Evolutionary conservation across 1,140 invertebrate species (phyloP).

Genomic region (Pararge aegeria): DNA sequence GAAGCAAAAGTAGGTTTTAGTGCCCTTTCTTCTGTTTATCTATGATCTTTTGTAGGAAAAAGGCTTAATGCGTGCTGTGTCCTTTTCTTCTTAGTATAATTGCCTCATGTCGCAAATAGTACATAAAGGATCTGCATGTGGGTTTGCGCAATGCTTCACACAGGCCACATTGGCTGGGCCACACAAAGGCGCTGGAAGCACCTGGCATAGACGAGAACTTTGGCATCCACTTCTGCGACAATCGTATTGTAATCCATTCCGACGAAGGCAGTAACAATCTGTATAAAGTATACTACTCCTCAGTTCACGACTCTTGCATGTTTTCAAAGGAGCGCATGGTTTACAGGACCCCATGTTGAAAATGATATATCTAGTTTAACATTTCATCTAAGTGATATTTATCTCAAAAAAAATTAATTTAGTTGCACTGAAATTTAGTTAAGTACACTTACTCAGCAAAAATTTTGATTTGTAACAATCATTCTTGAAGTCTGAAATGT

Average conservation of each 20-base stretch:
- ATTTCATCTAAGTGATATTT: background rate
- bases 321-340: conserved; percentile 34
- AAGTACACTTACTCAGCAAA: background rate
- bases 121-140: conserved; percentile 52
- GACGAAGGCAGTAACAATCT: conserved; percentile 85
- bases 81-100: background rate
- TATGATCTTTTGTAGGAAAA: too few species aligned
- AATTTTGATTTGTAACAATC: background rate
- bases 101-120: conserved; percentile 50
- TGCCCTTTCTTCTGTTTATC: too few species aligned
- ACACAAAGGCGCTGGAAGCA: conserved; percentile 84
- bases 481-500: background rate
- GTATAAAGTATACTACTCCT: conserved; percentile 82
- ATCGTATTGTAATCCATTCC: conserved; percentile 87
- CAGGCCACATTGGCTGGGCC: conserved; percentile 76
- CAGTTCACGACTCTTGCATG: conserved; percentile 82
- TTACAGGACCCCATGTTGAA: conserved; percentile 20
- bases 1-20: too few species aligned
- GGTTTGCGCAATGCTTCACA: conserved; percentile 48
- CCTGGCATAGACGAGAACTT: conserved; percentile 82
- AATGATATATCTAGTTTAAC: background rate
- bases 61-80: too few species aligned
- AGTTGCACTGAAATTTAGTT: background rate
- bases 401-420: background rate
- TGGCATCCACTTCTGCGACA: conserved; percentile 85